Conservation (phyloP, 1,140 invertebrate genomes). For the Mercenaria mercenaria region DNA sequence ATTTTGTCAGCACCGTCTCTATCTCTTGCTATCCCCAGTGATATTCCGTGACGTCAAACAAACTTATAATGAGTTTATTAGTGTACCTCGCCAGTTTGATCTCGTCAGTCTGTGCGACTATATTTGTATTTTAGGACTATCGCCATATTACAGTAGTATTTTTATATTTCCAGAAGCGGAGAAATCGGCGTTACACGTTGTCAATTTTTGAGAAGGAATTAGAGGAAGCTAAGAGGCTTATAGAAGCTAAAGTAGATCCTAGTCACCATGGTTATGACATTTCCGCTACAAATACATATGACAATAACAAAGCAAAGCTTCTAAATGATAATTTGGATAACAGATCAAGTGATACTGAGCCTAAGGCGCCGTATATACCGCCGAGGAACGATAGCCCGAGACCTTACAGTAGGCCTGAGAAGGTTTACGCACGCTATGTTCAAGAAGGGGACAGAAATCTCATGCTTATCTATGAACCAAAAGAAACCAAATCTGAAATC, state of each 20-base stretch:
- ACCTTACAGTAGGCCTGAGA: not conserved
- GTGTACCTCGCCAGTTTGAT: too few relatives aligned
- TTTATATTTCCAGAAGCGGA: not conserved
- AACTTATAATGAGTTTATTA: too few relatives aligned
- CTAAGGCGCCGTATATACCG: not conserved
- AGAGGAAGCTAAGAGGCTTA: not conserved
- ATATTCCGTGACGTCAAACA: too few relatives aligned
- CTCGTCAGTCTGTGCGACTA: too few relatives aligned
- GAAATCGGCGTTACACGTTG: not conserved
- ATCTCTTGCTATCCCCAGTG: too few relatives aligned
- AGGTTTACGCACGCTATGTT: not conserved
- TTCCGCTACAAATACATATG: not conserved
- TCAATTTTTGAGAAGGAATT: not conserved
- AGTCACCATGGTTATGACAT: not conserved
- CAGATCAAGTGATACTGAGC: not conserved
- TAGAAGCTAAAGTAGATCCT: not conserved
- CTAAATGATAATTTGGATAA: not conserved
- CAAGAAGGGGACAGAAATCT: constrained; percentile 14
- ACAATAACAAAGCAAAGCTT: not conserved
- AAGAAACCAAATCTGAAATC: constrained; percentile 1
- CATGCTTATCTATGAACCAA: constrained; percentile 35
- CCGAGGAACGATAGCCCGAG: not conserved
- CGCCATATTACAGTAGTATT: too few relatives aligned
- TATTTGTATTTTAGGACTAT: too few relatives aligned
- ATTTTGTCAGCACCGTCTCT: too few relatives aligned